phyloP scores from a whole-genome alignment of 2,113 vertebrate species.

The Corythornis cristatus region DNA sequence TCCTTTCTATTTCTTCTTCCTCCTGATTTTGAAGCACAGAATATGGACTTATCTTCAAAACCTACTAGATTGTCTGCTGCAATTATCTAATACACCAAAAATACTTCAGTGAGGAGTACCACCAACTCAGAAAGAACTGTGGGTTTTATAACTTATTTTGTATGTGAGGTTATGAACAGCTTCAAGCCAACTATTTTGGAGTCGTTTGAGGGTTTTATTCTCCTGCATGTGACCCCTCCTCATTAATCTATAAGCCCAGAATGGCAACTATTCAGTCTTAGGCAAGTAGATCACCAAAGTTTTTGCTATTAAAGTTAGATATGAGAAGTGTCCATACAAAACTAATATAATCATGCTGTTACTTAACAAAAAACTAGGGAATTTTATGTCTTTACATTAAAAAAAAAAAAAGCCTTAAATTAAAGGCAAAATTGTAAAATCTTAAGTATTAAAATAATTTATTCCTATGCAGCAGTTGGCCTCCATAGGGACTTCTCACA shows the following conservation, averaged over 20 bases:
- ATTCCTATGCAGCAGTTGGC: not conserved
- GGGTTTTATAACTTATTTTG: constrained; percentile 27
- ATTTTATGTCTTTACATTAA: not conserved
- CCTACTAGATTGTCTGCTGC: not conserved
- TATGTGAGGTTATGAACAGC: not conserved
- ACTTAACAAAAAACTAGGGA: accelerated
- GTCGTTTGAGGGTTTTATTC: constrained; percentile 19
- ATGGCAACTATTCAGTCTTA: not conserved
- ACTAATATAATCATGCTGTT: not conserved
- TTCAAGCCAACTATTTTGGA: not conserved
- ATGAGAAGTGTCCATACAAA: not conserved
- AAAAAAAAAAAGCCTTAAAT: not conserved
- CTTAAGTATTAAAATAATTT: not conserved
- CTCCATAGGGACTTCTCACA: not conserved
- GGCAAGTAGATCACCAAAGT: not conserved
- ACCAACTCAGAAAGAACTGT: not conserved
- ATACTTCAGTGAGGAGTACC: not conserved
- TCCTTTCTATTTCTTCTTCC: not conserved
- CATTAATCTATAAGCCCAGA: constrained; percentile 11
- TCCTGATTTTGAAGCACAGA: not conserved
- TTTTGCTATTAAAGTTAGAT: not conserved
- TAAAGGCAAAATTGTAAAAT: not conserved
- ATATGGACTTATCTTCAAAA: not conserved
- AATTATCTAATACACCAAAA: not conserved
- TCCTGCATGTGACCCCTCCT: constrained; percentile 9